These are phyloP conservation scores for Microcaecilia unicolor DNA, from an alignment of 2,797 vertebrate species.

Conservation along the genomic window DNA sequence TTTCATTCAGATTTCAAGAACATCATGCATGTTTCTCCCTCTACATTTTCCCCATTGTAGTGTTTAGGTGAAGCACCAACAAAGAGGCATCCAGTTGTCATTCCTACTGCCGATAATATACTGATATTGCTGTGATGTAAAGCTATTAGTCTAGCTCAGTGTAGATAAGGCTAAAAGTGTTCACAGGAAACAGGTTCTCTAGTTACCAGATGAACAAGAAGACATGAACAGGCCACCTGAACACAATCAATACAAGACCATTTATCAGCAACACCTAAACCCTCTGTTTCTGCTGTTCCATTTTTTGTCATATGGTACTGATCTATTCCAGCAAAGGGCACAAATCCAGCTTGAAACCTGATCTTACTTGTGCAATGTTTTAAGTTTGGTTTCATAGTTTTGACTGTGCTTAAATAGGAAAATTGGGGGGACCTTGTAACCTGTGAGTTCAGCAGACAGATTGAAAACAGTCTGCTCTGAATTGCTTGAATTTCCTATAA, in stretches of 20 bases:
- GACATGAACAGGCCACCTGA: constrained; percentile 57
- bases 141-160: constrained; percentile 44
- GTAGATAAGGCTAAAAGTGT: constrained; percentile 43
- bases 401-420: constrained; percentile 26
- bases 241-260: constrained; percentile 29
- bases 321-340: constrained; percentile 18
- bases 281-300: constrained; percentile 35
- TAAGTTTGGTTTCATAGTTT: constrained; percentile 22
- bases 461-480: constrained; percentile 30
- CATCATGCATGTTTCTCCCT: constrained; percentile 7
- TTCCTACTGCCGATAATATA: constrained; percentile 8
- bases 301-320: constrained; percentile 35
- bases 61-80: constrained; percentile 40
- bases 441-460: constrained; percentile 30
- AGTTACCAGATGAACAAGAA: constrained; percentile 56
- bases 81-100: constrained; percentile 34
- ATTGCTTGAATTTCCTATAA: constrained; percentile 23
- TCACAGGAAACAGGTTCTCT: constrained; percentile 60
- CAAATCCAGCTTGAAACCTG: constrained; percentile 32
- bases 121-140: constrained; percentile 5
- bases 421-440: constrained; percentile 39
- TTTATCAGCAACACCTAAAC: constrained; percentile 56
- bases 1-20: not conserved
- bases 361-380: constrained; percentile 16
- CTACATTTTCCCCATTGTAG: constrained; percentile 13